phyloP scores from a whole-genome alignment of 2,113 vertebrate species.

The Caretta caretta region DNA sequence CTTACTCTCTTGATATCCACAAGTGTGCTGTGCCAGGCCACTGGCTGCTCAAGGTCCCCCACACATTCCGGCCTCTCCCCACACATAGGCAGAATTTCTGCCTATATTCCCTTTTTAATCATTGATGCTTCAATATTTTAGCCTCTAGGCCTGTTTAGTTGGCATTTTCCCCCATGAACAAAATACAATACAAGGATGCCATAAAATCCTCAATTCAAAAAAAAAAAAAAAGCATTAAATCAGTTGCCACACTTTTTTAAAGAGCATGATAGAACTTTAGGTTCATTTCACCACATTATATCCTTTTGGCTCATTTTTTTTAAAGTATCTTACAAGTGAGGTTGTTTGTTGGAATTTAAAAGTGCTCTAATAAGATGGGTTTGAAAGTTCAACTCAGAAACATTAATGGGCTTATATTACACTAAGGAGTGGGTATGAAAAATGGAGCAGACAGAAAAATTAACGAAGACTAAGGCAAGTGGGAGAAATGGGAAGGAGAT shows the following conservation, averaged over 20 bases:
- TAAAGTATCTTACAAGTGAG: neutral
- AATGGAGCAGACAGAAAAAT: neutral
- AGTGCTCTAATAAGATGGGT: neutral
- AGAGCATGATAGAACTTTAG: neutral
- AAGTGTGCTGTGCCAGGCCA: neutral
- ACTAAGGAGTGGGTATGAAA: neutral
- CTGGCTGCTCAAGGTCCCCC: neutral
- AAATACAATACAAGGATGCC: neutral
- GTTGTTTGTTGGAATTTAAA: neutral
- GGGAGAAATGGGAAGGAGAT: neutral
- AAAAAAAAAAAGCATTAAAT: neutral
- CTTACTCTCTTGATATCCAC: neutral
- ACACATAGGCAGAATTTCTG: neutral
- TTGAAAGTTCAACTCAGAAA: neutral
- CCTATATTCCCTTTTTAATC: neutral
- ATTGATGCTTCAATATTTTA: neutral
- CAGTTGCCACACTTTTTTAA: neutral
- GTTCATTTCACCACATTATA: neutral
- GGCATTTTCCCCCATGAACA: neutral
- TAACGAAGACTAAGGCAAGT: neutral
- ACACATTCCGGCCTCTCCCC: neutral
- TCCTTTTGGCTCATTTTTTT: neutral
- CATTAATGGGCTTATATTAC: neutral
- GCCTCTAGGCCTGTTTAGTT: neutral
- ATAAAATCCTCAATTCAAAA: neutral